Evolutionary conservation across 2,113 vertebrate genomes (phyloP).

Genomic region (Crotalus horridus): DNA sequence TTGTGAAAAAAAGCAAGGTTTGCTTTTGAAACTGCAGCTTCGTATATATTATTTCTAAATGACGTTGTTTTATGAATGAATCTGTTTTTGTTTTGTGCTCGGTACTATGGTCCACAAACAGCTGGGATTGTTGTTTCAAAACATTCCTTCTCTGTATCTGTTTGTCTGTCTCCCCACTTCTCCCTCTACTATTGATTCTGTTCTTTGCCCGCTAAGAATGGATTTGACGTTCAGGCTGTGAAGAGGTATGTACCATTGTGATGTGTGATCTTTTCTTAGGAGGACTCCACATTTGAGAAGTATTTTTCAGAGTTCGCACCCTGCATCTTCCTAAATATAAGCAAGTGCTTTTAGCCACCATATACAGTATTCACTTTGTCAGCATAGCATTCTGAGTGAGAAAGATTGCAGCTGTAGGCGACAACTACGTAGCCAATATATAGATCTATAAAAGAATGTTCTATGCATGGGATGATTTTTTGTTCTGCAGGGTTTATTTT

Average conservation of each 20-base stretch:
- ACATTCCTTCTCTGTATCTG: not conserved
- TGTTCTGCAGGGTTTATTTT: not conserved
- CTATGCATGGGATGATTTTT: constrained; percentile 35
- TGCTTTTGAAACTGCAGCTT: not conserved
- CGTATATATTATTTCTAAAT: not conserved
- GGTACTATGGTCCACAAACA: not conserved
- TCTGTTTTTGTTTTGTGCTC: not conserved
- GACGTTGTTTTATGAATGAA: not conserved
- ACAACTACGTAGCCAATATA: constrained; percentile 37
- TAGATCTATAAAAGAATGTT: constrained; percentile 60
- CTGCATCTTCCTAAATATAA: not conserved
- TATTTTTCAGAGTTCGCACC: not conserved
- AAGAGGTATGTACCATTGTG: fast-evolving
- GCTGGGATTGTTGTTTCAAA: not conserved
- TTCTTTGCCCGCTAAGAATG: not conserved
- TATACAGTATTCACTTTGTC: constrained; percentile 1
- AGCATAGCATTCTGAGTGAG: constrained; percentile 31
- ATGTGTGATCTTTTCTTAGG: not conserved
- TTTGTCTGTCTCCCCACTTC: not conserved
- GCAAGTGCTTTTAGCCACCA: not conserved
- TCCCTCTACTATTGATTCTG: not conserved
- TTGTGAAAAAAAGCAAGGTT: not conserved
- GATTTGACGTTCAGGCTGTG: not conserved
- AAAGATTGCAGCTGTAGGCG: constrained; percentile 16
- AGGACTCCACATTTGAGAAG: not conserved